These are phyloP conservation scores for Bombus confusus DNA, from an alignment of 1,140 invertebrate genomes.

Conservation along the genomic window DNA sequence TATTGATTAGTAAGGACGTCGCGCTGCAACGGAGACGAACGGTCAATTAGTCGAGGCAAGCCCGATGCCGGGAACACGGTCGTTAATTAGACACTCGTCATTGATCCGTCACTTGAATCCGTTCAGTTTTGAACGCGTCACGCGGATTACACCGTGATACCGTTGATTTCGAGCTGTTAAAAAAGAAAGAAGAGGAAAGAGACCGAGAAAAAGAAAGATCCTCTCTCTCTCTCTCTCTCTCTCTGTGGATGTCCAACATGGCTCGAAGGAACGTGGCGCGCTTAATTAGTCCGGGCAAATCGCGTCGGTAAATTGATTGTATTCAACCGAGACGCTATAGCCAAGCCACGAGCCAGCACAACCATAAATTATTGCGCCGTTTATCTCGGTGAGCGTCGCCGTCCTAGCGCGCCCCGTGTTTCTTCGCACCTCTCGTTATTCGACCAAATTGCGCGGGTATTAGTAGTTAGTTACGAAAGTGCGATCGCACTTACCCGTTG, in stretches of 20 bases:
- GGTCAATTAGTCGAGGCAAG: constrained; percentile 68
- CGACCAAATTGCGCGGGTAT: background rate
- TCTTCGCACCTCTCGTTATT: constrained; percentile 11
- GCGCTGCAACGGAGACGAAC: constrained; percentile 62
- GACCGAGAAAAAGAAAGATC: background rate
- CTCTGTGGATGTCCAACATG: background rate
- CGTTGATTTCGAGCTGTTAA: constrained; percentile 1
- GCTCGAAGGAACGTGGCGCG: constrained; percentile 1
- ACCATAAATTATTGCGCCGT: constrained; percentile 38
- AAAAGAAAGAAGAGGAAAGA: background rate
- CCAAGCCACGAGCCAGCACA: background rate
- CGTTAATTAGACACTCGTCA: constrained; percentile 68
- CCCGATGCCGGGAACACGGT: constrained; percentile 40
- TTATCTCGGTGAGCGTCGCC: constrained; percentile 14
- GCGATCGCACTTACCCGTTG: constrained; percentile 19
- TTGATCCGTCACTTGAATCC: constrained; percentile 60
- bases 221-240: no score
- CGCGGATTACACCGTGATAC: constrained; percentile 2
- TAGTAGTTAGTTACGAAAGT: background rate
- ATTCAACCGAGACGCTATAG: constrained; percentile 5
- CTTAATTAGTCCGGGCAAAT: constrained; percentile 26
- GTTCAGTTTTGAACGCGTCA: constrained; percentile 31
- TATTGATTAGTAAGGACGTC: constrained; percentile 69
- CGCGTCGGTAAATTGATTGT: constrained; percentile 31
- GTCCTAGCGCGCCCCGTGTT: background rate